A percentile compares a stretch with the other conserved stretches of the same genome.
phyloP scores from a whole-genome alignment of 37 sponge, comb jelly and placozoan genomes.

The Lycopodina hypogea region DNA sequence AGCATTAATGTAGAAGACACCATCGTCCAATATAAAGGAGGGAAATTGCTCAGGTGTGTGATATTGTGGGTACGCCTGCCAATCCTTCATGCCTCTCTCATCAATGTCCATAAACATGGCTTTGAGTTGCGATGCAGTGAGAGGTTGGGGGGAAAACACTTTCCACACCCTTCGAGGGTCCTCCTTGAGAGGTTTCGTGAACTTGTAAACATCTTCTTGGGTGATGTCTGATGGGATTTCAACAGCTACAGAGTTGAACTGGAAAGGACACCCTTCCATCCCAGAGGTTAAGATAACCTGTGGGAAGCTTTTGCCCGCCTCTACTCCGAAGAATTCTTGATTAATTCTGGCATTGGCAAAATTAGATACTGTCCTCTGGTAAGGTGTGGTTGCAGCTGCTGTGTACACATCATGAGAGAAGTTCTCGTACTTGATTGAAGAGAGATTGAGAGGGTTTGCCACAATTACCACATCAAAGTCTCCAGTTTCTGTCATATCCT shows the following conservation, averaged over 20 bases:
- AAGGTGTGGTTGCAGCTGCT: slow-evolving; percentile 33
- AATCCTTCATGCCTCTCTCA: slow-evolving; percentile 31
- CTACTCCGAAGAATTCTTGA: slow-evolving; percentile 49
- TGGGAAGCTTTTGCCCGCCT: slow-evolving; percentile 43
- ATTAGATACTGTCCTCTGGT: slow-evolving; percentile 74
- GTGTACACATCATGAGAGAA: slow-evolving; percentile 63
- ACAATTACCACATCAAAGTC: slow-evolving; percentile 78
- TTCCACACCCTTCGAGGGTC: slow-evolving; percentile 67
- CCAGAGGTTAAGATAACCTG: slow-evolving; percentile 47
- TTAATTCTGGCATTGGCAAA: slow-evolving; percentile 70
- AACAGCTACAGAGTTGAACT: slow-evolving; percentile 47
- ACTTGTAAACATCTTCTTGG: slow-evolving; percentile 30
- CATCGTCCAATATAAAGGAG: slow-evolving; percentile 76
- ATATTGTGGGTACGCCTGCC: slow-evolving; percentile 90
- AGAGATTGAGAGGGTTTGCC: slow-evolving; percentile 63
- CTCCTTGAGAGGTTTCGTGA: slow-evolving; percentile 31
- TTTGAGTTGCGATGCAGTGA: slow-evolving; percentile 48
- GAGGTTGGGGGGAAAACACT: slow-evolving; percentile 56
- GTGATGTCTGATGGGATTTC: slow-evolving; percentile 53
- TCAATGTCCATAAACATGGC: slow-evolving; percentile 37
- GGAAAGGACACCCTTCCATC: slow-evolving; percentile 33
- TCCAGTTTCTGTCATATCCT: background rate
- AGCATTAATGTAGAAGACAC: slow-evolving; percentile 77
- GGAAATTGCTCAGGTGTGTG: slow-evolving; percentile 63
- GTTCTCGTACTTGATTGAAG: slow-evolving; percentile 53